Percentiles rank a stretch among this genome's conserved stretches.
Evolutionary conservation across 2,888 invertebrate genomes (phyloP).

Genomic region (Cylindroiulus punctatus): DNA sequence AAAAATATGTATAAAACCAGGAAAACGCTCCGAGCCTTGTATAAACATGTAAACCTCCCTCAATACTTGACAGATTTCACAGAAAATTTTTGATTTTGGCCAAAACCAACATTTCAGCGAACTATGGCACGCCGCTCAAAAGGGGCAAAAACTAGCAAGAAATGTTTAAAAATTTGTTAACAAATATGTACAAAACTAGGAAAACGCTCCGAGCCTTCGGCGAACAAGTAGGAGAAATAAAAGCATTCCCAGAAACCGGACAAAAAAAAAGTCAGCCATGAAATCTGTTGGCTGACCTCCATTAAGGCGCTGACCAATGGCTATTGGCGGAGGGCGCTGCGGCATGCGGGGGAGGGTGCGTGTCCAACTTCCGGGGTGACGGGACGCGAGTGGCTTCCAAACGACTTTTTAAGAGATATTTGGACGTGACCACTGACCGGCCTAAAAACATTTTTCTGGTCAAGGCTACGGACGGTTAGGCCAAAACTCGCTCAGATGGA

Average conservation of each 20-base stretch:
- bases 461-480: background rate
- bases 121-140: too few species aligned
- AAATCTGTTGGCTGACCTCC: conserved; percentile 15
- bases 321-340: background rate
- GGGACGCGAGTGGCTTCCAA: conserved; percentile 35
- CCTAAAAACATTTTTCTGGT: background rate
- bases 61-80: too few species aligned
- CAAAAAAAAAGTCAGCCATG: background rate
- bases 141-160: too few species aligned
- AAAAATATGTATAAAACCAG: too few species aligned
- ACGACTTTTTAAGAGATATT: background rate
- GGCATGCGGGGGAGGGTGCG: background rate
- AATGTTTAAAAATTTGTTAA: too few species aligned
- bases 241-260: conserved; percentile 12
- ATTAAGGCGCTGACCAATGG: background rate
- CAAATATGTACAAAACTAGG: too few species aligned
- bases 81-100: too few species aligned
- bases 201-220: background rate
- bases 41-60: too few species aligned
- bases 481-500: background rate
- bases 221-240: background rate
- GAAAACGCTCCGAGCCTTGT: too few species aligned
- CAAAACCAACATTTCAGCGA: too few species aligned
- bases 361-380: conserved; percentile 35
- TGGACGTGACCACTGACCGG: conserved; percentile 22